Conservation (phyloP, 37 sponge, comb jelly and placozoan species). For the Cliona cf. orientalis region DNA sequence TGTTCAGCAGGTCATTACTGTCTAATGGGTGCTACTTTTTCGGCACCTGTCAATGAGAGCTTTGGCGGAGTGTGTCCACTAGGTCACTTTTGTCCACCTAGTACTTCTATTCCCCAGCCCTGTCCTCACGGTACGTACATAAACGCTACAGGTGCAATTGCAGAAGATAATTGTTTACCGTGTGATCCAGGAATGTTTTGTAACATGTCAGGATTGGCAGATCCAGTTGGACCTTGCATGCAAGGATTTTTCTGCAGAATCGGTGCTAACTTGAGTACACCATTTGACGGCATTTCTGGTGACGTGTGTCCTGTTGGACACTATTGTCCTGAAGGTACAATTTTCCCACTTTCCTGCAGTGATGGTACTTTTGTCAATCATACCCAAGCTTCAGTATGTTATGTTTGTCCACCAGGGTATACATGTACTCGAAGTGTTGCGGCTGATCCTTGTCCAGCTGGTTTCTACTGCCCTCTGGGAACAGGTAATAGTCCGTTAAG, state of each 20-base stretch:
- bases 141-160: not conserved
- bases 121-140: not conserved
- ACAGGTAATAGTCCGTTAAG: not conserved
- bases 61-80: not conserved
- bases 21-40: not conserved
- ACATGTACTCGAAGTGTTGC: not conserved
- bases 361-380: not conserved
- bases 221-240: not conserved
- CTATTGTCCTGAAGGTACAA: not conserved
- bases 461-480: not conserved
- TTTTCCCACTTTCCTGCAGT: not conserved
- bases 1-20: not conserved
- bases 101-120: not conserved
- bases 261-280: not conserved
- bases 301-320: not conserved
- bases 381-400: not conserved
- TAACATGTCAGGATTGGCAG: not conserved
- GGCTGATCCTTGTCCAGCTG: not conserved
- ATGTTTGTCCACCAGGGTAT: not conserved
- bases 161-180: slow-evolving; percentile 2
- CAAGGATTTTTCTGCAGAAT: not conserved
- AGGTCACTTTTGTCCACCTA: not conserved
- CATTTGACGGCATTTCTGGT: not conserved
- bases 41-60: not conserved
- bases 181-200: not conserved